A percentile compares a stretch with the other conserved stretches of the same genome.
These are phyloP conservation scores for Macrotis lagotis DNA, from an alignment of 2,113 vertebrate genomes.

Conservation along the genomic window DNA sequence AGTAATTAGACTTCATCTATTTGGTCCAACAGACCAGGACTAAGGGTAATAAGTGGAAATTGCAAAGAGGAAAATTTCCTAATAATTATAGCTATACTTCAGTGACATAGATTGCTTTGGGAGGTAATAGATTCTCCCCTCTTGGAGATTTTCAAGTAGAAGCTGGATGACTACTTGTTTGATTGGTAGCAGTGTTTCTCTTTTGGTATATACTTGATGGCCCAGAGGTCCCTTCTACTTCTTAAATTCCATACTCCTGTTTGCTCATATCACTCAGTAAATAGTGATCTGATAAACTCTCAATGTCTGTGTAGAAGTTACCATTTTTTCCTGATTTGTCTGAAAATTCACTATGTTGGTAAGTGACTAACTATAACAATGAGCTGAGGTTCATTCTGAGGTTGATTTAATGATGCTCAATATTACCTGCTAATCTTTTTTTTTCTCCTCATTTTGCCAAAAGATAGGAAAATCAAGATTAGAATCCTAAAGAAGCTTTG, in stretches of 20 bases:
- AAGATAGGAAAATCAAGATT: slow-evolving; percentile 43
- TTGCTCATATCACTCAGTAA: neutral
- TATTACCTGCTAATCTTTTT: neutral
- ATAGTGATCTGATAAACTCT: neutral
- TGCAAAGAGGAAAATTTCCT: neutral
- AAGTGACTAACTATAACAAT: slow-evolving; percentile 2
- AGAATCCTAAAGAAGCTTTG: neutral
- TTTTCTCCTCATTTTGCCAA: slow-evolving; percentile 14
- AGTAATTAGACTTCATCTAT: neutral
- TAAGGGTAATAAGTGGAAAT: neutral
- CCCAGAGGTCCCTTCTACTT: neutral
- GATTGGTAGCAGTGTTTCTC: neutral
- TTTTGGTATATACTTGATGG: neutral
- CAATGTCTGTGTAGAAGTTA: neutral
- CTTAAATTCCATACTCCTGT: neutral
- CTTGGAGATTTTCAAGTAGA: neutral
- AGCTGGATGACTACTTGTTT: neutral
- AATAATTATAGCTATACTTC: neutral
- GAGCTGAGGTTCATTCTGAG: slow-evolving; percentile 1
- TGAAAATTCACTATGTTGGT: neutral
- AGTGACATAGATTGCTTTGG: neutral
- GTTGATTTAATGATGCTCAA: neutral
- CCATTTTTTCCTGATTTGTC: neutral
- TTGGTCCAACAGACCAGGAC: neutral
- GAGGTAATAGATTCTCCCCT: neutral